Evolutionary conservation across 1,140 invertebrate species (phyloP), one percentile per base, ranked within the genome.

Genomic region (Drosophila watanabei): DNA sequence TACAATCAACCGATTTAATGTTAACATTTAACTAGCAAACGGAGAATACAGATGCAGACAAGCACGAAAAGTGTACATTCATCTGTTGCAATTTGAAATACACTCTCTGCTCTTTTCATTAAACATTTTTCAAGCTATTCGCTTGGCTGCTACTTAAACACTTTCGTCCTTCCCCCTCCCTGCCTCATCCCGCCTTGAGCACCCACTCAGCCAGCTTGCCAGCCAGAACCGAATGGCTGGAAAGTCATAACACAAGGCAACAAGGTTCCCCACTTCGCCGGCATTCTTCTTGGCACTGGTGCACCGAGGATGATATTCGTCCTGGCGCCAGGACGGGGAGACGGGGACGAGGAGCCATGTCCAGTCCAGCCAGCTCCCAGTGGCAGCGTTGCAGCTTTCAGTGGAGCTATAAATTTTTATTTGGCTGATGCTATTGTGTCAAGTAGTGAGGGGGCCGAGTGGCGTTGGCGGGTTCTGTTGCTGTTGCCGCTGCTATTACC

Each of bases 331-430:
- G 45, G 57, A 46, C 37, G 58, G 52, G 24, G 24, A 63, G 33
- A 35, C 45, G 45, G 24, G 68, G 33, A 35, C 45, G 45, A 62
- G 78, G 45, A 66, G 49, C 56, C 45, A 33, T 63, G 59, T 75
- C 65, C 84, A 75, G 73, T 57, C 35, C 60, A 76, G 59, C 61
- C 51, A 64, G 75, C 66, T 73, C 54, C 63, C 63, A 41, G 45
- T 61, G 64, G 79, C 79, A 60, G 58, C 75, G 71, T 66, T 89
- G 79, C 86, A 90, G 82, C 82, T 89, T 89, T 90, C 79, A 89
- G 62, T 51, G 80, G 78, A 80, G 82, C 86, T 51, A 89, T 89
- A 89, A 89, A 89, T 89, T 89, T 90, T 89, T 89, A 89, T 89
- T 89, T 89, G 81, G 81, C 61, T 80, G 72, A 65, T 89, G 85